Evolutionary conservation across 2,113 vertebrate genomes (phyloP).

Genomic region (Microtus ochrogaster): DNA sequence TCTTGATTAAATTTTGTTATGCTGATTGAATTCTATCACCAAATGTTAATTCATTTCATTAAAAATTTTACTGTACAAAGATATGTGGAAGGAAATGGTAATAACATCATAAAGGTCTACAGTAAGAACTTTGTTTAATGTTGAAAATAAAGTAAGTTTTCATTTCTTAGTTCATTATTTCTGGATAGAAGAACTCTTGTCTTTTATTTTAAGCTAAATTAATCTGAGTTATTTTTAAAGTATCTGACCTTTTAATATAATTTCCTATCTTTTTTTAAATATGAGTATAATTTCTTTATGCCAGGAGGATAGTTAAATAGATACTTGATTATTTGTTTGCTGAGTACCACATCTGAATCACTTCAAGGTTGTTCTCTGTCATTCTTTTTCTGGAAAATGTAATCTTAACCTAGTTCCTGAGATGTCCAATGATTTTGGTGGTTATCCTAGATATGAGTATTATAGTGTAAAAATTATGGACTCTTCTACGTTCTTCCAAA

Average conservation of each 20-base stretch:
- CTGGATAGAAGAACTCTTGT: background rate
- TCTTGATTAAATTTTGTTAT: background rate
- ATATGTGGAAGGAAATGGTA: background rate
- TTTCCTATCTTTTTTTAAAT: constrained; percentile 50
- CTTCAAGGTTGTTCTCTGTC: constrained; percentile 39
- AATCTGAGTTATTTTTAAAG: background rate
- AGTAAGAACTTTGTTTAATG: background rate
- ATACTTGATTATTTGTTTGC: constrained; percentile 55
- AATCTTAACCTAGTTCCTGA: constrained; percentile 18
- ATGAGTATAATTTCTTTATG: background rate
- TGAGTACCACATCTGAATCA: constrained; percentile 30
- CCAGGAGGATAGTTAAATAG: constrained; percentile 16
- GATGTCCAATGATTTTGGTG: background rate
- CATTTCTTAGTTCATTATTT: background rate
- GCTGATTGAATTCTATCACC: background rate
- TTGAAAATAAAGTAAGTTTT: background rate
- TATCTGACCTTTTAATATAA: constrained; percentile 24
- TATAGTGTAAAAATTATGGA: constrained; percentile 32
- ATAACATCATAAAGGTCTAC: background rate
- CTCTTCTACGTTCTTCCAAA: constrained; percentile 14
- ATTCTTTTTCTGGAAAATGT: background rate
- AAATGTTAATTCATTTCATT: background rate
- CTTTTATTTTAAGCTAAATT: background rate
- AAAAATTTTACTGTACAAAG: background rate
- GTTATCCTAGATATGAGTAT: constrained; percentile 10